These are phyloP conservation scores for Pluvianellus socialis DNA, from an alignment of 2,113 vertebrate genomes.

Conservation along the genomic window DNA sequence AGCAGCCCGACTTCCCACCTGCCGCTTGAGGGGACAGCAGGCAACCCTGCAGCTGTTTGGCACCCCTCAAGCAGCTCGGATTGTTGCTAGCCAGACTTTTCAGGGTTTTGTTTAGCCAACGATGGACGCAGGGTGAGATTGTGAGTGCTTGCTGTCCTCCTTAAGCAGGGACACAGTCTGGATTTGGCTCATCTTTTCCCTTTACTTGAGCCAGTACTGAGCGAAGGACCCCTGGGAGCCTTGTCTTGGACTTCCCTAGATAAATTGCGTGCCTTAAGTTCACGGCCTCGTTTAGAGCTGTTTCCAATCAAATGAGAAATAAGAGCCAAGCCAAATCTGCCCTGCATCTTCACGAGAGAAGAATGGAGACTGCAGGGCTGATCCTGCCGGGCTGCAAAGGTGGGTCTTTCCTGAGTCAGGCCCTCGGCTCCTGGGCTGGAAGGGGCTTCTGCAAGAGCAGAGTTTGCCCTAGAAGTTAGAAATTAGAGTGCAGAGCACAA, in stretches of 20 bases:
- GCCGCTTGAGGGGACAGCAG: slow-evolving; percentile 26
- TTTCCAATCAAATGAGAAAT: slow-evolving; percentile 26
- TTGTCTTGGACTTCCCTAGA: slow-evolving; percentile 31
- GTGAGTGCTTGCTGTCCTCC: background rate
- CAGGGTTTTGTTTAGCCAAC: background rate
- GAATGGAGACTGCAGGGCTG: background rate
- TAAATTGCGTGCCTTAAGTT: slow-evolving; percentile 14
- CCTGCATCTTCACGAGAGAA: background rate
- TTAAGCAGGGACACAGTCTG: background rate
- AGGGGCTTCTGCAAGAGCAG: background rate
- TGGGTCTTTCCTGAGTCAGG: background rate
- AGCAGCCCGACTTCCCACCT: slow-evolving; percentile 51
- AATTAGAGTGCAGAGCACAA: background rate
- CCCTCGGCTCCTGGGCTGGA: background rate
- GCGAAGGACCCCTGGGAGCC: slow-evolving; percentile 13
- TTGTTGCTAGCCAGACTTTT: slow-evolving; percentile 1
- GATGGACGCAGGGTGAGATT: background rate
- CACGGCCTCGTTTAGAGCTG: slow-evolving; percentile 4
- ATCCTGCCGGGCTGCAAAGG: background rate
- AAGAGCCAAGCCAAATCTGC: background rate
- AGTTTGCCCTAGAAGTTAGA: background rate
- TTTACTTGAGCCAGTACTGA: slow-evolving; percentile 34
- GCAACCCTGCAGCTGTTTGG: slow-evolving; percentile 61
- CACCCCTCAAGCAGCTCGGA: background rate
- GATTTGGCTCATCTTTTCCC: slow-evolving; percentile 51